Base-by-base conservation (phyloP, 2,797 vertebrate species). In the Otus scops region DNA sequence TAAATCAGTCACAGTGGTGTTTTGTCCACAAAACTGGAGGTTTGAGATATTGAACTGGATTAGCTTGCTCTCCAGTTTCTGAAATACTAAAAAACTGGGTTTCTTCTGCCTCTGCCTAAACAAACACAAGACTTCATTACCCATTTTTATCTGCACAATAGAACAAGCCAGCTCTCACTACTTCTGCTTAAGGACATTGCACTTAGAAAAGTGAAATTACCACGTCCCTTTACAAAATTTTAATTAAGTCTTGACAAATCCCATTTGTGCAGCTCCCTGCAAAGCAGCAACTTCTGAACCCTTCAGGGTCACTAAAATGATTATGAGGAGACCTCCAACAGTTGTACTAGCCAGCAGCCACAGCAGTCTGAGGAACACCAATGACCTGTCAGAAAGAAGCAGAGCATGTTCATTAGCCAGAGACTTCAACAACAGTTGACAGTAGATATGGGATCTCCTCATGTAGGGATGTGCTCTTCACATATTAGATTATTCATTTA, bases 321-420 rank as follows among this genome's bases (percentile, higher is more conserved):
- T 28, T 10, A 39, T 0, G 4, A 48, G 45, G 54, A 63, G 30
- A 79, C 34, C 48, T 36, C 65, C 68, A 70, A 15, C 32, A 39
- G 75, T 24, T 39, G 75, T 19, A 38, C 13, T 28, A 24, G 28
- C 13, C 34, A 54, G 65, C 85, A 69, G 67, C 50, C 69, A 30
- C 53, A 19, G 70, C 59, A 70, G 64, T 7, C 60, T 13, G 32
- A 78, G 79, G 57, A 93, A 64, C 73, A 50, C 26, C 50, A 26
- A 11, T 4, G 2, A 95, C 92, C 94, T 91, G 89, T 59, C 65
- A 24, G 79, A 78, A 83, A 84, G 65, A 92, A 95, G 71, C 81
- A 94, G 57, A 91, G 65, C 65, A 16, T 3, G 22, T 51, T 89
- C 43, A 13, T 95, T 89, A 97, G 86, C 48, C 71, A 87, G n/a